phyloP scores from a whole-genome alignment of 2,113 vertebrate species.

The Lichenostomus cassidix region DNA sequence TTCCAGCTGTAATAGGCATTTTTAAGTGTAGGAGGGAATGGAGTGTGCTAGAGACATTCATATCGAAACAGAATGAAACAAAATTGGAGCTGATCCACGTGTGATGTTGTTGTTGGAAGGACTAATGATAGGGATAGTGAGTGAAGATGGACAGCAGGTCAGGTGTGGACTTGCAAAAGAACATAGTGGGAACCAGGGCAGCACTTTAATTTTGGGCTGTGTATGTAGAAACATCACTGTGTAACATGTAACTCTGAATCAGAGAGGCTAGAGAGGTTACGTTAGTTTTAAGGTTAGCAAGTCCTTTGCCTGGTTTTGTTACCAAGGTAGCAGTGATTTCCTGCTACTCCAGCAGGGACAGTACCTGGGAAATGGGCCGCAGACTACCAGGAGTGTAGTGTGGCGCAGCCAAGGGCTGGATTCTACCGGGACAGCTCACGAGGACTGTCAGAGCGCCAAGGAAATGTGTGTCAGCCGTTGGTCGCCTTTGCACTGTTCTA shows the following conservation, averaged over 20 bases:
- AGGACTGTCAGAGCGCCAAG: background rate
- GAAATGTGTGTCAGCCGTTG: background rate
- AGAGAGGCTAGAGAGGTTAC: background rate
- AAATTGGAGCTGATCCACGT: background rate
- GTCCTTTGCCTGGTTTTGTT: background rate
- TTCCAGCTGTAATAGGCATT: background rate
- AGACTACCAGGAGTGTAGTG: background rate
- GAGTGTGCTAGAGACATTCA: background rate
- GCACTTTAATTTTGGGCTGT: slow-evolving; percentile 1
- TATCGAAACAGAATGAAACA: background rate
- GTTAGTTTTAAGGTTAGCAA: background rate
- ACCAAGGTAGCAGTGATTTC: background rate
- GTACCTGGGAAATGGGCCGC: background rate
- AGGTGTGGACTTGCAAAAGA: background rate
- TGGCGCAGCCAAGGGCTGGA: background rate
- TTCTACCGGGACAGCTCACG: background rate
- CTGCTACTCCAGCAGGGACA: background rate
- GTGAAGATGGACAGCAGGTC: background rate
- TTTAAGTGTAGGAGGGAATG: background rate
- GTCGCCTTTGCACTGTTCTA: background rate
- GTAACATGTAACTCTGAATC: background rate
- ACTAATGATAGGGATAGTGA: background rate
- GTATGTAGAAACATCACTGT: background rate
- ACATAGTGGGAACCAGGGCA: background rate
- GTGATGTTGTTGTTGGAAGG: background rate